Percentiles rank a stretch among this genome's conserved stretches.
Conservation (phyloP, 2,888 invertebrate species). For the Callimorpha dominula region DNA sequence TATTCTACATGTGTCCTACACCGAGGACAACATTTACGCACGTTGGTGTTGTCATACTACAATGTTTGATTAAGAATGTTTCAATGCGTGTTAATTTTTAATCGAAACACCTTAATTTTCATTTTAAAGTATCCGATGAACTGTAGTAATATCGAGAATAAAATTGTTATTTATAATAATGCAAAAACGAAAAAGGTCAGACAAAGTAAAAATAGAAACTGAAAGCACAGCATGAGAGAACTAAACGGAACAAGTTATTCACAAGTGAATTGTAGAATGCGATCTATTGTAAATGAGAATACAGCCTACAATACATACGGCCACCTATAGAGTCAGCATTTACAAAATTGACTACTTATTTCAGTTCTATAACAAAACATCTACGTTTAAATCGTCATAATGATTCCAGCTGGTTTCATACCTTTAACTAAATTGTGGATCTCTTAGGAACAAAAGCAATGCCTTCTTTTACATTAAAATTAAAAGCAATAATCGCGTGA, state of each 20-base stretch:
- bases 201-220: background rate
- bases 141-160: background rate
- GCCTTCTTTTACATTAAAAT: background rate
- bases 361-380: background rate
- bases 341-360: background rate
- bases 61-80: conserved; percentile 12
- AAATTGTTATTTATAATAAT: background rate
- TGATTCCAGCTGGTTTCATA: background rate
- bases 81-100: background rate
- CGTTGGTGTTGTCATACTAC: conserved; percentile 40
- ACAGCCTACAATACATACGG: too few species aligned
- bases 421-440: background rate
- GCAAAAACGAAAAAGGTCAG: background rate
- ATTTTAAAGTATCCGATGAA: background rate
- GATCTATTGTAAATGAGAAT: background rate
- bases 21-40: conserved; percentile 54
- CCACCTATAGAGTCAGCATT: background rate
- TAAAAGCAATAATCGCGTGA: background rate
- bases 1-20: conserved; percentile 41
- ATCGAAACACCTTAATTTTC: background rate
- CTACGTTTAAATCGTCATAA: background rate
- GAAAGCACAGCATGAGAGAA: background rate
- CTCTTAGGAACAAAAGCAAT: background rate
- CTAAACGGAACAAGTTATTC: background rate
- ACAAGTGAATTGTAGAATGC: background rate